Percentiles rank a stretch among this genome's conserved stretches.
Evolutionary conservation across 53 echinoderm and acorn worm species (phyloP).

Genomic region (Patiria pectinifera): DNA sequence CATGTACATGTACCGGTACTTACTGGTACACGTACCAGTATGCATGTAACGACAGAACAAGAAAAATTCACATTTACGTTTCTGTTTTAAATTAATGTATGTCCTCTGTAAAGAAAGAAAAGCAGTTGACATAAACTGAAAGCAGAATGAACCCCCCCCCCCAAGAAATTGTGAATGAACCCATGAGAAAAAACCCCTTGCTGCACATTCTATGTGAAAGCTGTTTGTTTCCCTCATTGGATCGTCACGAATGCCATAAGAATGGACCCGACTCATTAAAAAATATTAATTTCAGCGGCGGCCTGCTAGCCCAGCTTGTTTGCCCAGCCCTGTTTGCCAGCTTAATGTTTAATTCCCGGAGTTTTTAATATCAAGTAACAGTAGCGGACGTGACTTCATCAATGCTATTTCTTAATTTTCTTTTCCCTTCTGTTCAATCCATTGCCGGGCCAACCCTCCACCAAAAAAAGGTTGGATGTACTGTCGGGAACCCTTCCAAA

Average conservation of each 20-base stretch:
- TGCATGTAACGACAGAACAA: too few relatives aligned
- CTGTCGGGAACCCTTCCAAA: slow-evolving; percentile 4
- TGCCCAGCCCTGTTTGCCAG: slow-evolving; percentile 37
- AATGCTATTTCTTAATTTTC: neutral
- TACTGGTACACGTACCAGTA: too few relatives aligned
- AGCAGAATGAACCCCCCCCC: too few relatives aligned
- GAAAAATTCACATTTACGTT: too few relatives aligned
- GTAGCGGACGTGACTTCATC: slow-evolving; percentile 42
- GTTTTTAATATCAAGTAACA: slow-evolving; percentile 27
- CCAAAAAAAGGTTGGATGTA: slow-evolving; percentile 26
- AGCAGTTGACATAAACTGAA: too few relatives aligned
- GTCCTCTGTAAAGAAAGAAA: too few relatives aligned
- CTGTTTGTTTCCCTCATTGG: slow-evolving; percentile 15
- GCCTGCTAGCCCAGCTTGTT: neutral
- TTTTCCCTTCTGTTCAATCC: neutral
- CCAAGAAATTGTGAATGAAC: neutral
- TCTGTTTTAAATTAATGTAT: too few relatives aligned
- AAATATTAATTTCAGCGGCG: slow-evolving; percentile 48
- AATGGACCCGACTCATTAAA: slow-evolving; percentile 11
- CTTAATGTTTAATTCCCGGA: slow-evolving; percentile 32
- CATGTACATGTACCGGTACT: too few relatives aligned
- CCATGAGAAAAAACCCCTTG: neutral
- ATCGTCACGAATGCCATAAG: slow-evolving; percentile 27
- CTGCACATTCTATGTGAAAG: neutral
- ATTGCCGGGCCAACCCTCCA: neutral